phyloP scores from a whole-genome alignment of 2,888 invertebrate genomes.

The Agriopis marginaria region DNA sequence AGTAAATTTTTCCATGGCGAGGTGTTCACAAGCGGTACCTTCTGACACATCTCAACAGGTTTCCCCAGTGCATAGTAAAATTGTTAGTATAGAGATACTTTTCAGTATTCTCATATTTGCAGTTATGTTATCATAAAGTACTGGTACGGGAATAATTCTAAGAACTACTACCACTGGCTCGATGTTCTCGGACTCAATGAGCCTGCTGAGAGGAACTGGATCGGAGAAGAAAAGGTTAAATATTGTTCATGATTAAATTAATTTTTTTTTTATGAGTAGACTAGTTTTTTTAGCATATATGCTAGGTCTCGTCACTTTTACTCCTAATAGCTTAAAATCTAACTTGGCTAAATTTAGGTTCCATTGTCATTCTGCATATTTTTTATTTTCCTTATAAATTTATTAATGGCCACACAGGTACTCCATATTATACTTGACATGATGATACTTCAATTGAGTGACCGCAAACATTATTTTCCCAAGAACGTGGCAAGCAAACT shows the following conservation, averaged over 20 bases:
- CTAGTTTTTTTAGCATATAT: too few relatives aligned
- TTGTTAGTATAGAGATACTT: not conserved
- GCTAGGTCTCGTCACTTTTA: not conserved
- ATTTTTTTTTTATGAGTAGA: too few relatives aligned
- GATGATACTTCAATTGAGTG: not conserved
- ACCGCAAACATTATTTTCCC: slow-evolving; percentile 1
- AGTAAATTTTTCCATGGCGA: not conserved
- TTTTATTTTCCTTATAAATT: slow-evolving; percentile 1
- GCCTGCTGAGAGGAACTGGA: slow-evolving; percentile 92
- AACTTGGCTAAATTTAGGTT: not conserved
- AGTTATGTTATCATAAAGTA: slow-evolving; percentile 92
- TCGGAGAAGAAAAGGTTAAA: slow-evolving; percentile 84
- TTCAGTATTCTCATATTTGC: slow-evolving; percentile 37
- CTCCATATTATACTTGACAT: not conserved
- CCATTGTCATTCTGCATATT: not conserved
- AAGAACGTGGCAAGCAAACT: not conserved
- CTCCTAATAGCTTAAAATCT: not conserved
- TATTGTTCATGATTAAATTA: not conserved
- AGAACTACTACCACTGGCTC: slow-evolving; percentile 91
- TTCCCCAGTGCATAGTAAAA: not conserved
- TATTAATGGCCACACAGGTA: not conserved
- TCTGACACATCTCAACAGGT: too few relatives aligned
- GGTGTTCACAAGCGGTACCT: too few relatives aligned
- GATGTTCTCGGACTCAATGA: slow-evolving; percentile 89
- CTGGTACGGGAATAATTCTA: slow-evolving; percentile 90